Conservation (phyloP, 2,888 invertebrate genomes). For the Zygothrica quintamaculata region DNA sequence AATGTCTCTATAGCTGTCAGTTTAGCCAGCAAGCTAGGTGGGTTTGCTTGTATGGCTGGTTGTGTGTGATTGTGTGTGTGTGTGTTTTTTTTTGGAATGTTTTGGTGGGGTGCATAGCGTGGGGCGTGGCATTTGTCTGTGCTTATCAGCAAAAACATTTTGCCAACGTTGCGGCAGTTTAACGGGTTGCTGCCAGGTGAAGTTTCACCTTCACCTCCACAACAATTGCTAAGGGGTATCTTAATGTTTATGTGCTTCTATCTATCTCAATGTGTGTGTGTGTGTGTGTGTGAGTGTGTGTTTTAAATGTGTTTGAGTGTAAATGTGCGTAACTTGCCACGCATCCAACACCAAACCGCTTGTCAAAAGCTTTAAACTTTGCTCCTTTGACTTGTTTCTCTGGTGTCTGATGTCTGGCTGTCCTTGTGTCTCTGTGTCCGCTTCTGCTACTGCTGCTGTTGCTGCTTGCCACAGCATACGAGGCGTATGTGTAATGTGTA, state of each 20-base stretch:
- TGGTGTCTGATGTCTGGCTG: no score
- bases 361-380: conserved; percentile 64
- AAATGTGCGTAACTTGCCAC: conserved; percentile 64
- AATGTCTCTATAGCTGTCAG: conserved; percentile 80
- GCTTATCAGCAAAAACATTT: conserved; percentile 73
- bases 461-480: conserved; percentile 30
- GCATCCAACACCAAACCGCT: conserved; percentile 58
- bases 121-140: conserved; percentile 55
- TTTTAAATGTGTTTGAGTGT: no score
- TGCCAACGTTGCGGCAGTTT: conserved; percentile 64
- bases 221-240: conserved; percentile 17
- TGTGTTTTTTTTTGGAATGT: no score
- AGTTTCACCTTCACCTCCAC: conserved; percentile 7
- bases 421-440: no score
- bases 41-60: conserved; percentile 10
- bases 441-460: conserved; percentile 11
- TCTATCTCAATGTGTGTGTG: conserved; percentile 7
- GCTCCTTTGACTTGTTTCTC: conserved; percentile 19
- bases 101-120: no score
- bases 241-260: no score
- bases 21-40: conserved; percentile 59
- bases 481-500: conserved; percentile 56
- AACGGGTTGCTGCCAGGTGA: conserved; percentile 64
- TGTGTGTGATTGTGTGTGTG: conserved; percentile 11
- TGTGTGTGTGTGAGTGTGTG: conserved; percentile 16